phyloP scores from a whole-genome alignment of 2,797 vertebrate genomes.

The Loris lydekkerianus region DNA sequence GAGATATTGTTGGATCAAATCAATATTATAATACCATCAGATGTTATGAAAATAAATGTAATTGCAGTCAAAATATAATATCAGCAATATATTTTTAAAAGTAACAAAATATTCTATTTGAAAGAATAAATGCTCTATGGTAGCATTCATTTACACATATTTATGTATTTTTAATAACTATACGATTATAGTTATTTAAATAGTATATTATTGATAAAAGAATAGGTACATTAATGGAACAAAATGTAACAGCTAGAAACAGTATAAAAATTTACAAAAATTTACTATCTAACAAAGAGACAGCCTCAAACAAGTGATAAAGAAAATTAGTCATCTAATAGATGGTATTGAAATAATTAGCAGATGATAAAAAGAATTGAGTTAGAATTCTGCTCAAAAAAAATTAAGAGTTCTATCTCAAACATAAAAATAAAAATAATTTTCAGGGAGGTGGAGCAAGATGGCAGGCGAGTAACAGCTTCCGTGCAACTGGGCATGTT shows the following conservation, averaged over 20 bases:
- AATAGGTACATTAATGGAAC: background rate
- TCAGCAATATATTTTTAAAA: background rate
- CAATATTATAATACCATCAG: background rate
- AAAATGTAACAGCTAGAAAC: conserved; percentile 24
- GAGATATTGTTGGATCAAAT: background rate
- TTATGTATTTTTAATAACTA: conserved; percentile 9
- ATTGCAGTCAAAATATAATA: background rate
- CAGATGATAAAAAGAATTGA: background rate
- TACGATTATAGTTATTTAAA: conserved; percentile 30
- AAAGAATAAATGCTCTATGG: background rate
- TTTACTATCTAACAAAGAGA: background rate
- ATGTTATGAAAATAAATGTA: conserved; percentile 24
- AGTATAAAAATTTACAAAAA: background rate
- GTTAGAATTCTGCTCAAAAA: background rate
- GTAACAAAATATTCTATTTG: conserved; percentile 24
- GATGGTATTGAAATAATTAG: background rate
- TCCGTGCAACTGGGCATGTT: no score
- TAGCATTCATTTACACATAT: background rate
- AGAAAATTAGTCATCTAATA: background rate
- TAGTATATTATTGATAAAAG: background rate
- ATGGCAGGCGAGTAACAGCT: no score
- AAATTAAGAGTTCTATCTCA: background rate
- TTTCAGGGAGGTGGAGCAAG: no score
- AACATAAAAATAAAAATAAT: conserved; percentile 4
- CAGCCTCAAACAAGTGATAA: background rate